Evolutionary conservation across 2,113 vertebrate species (phyloP).

Genomic region (Cynocephalus volans): DNA sequence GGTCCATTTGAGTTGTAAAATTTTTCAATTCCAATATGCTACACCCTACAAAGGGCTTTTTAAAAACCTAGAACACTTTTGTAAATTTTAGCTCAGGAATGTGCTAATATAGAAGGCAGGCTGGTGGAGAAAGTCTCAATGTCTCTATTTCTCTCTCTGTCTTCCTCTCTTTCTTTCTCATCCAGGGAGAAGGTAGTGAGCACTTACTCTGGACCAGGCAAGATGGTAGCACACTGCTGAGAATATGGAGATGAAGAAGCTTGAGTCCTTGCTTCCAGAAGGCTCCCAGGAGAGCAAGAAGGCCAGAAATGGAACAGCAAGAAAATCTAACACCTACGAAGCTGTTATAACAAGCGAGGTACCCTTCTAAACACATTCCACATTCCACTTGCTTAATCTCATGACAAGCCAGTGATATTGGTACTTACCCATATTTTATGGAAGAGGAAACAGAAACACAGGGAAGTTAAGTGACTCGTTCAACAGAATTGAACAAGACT

Average conservation of each 20-base stretch:
- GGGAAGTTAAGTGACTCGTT: not conserved
- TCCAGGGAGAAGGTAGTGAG: not conserved
- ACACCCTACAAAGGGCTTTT: constrained; percentile 6
- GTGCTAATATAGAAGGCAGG: not conserved
- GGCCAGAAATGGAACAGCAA: not conserved
- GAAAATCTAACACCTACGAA: not conserved
- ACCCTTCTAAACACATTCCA: not conserved
- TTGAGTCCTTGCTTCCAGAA: not conserved
- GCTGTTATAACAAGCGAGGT: not conserved
- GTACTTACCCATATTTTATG: not conserved
- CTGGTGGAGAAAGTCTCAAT: not conserved
- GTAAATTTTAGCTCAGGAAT: not conserved
- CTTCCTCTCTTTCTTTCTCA: not conserved
- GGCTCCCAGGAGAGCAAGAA: not conserved
- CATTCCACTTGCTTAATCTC: too few species aligned
- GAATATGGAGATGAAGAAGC: not conserved
- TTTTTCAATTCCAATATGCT: not conserved
- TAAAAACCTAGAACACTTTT: not conserved
- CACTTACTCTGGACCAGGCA: not conserved
- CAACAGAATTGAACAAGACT: not conserved
- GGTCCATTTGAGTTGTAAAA: not conserved
- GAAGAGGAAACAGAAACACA: not conserved
- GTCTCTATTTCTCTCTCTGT: not conserved
- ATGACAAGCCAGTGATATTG: not conserved
- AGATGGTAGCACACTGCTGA: not conserved